These are phyloP conservation scores for Leptinotarsa haldemani DNA, from an alignment of 2,888 invertebrate species.

Conservation along the genomic window DNA sequence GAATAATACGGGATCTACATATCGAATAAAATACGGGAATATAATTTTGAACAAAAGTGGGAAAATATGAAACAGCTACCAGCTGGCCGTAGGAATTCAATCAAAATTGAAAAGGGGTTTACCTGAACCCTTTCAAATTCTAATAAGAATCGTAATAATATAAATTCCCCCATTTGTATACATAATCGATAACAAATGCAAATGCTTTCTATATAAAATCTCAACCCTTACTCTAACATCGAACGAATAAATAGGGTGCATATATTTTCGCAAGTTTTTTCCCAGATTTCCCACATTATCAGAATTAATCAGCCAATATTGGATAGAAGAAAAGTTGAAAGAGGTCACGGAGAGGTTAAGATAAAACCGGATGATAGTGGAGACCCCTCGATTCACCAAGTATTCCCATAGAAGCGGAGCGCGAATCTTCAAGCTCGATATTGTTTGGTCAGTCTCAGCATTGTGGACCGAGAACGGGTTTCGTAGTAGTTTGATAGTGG, in stretches of 20 bases:
- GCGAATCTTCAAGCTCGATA: constrained; percentile 9
- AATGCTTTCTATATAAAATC: constrained; percentile 31
- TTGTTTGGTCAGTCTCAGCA: constrained; percentile 23
- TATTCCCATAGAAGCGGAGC: constrained; percentile 20
- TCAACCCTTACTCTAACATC: constrained; percentile 27
- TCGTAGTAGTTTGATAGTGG: constrained; percentile 13
- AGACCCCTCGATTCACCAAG: background rate
- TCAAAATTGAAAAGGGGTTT: constrained; percentile 29
- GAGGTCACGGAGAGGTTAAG: background rate
- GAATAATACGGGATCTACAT: background rate
- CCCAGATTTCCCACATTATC: constrained; percentile 25
- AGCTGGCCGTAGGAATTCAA: constrained; percentile 12
- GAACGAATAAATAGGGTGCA: constrained; percentile 17
- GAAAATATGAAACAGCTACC: constrained; percentile 18
- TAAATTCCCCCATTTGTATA: constrained; percentile 26
- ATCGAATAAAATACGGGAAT: background rate
- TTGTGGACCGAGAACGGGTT: constrained; percentile 26
- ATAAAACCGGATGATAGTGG: constrained; percentile 18
- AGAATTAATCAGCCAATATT: constrained; percentile 27
- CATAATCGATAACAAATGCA: constrained; percentile 35
- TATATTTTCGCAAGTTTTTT: constrained; percentile 21
- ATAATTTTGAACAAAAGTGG: constrained; percentile 25
- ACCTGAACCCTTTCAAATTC: constrained; percentile 30
- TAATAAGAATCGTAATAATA: constrained; percentile 25
- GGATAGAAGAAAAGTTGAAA: constrained; percentile 21